Base-by-base conservation (phyloP, 2,113 vertebrate genomes). In the Amphilophus citrinellus region DNA sequence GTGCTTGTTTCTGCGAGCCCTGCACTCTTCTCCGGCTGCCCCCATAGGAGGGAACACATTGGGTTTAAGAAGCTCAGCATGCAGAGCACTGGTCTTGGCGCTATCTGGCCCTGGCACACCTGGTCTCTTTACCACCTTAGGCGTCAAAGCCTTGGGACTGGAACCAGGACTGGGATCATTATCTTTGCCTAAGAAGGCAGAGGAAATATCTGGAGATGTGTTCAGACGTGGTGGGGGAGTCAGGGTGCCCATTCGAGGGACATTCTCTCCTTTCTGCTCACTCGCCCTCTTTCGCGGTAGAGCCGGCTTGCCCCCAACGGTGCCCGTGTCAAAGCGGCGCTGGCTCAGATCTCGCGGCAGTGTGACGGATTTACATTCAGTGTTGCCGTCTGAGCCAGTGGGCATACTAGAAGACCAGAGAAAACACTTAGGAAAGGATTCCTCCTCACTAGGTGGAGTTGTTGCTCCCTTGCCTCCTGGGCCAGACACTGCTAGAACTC, bases 281-380 rank as follows among this genome's bases (percentile, higher is more conserved):
- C 90, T 96, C 0, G 96, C 96, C 50, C 96, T 93, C 90, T 99
- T 99, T 61, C 97, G 97, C 1, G 98, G 98, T 93, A 99, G 93
- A 0, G 97, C 98, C 0, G 98, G 98, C 93, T 98, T 98, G 24
- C 97, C 96, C 2, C 96, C 97, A 0, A 98, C 96, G 1, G 97
- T 97, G 76, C 97, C 96, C 0, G 97, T 96, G 83, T 98, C 97
- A 7, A 98, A 97, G 88, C 97, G 97, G 7, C 96, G 96, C 1
- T 97, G 97, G 88, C 97, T 97, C 61, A 97, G 85, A 87, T 98
- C 97, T 44, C 98, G 96, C 0, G 98, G 98, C 86, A 99, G 96
- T 0, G 98, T 99, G 87, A 99, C 97, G 0, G 98, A 98, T 86
- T 95, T 96, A 97, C 97, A 98, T 82, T 99, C 98, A 0, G 93